Conservation (phyloP, 2,797 vertebrate species). For the Zalophus californianus region DNA sequence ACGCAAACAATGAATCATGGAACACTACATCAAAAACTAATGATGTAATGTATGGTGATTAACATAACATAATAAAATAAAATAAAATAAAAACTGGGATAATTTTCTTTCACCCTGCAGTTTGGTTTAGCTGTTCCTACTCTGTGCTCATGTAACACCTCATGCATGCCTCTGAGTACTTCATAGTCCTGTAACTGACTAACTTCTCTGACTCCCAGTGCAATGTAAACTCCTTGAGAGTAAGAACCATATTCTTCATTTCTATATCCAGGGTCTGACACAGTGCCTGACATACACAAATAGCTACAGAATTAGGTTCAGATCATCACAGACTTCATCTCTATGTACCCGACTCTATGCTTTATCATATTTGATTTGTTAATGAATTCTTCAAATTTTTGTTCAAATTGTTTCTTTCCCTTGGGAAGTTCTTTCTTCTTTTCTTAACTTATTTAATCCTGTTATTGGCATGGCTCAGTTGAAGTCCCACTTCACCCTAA, state of each 20-base stretch:
- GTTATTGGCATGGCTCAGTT: neutral
- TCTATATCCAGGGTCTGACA: neutral
- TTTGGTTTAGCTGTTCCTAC: neutral
- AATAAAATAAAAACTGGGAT: neutral
- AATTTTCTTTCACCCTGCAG: neutral
- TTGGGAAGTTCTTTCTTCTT: neutral
- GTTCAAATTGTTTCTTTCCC: neutral
- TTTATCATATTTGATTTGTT: neutral
- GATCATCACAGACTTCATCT: neutral
- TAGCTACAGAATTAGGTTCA: neutral
- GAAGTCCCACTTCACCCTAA: neutral
- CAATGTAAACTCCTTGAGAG: neutral
- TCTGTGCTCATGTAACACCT: neutral
- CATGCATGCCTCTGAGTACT: neutral
- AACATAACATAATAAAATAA: too few species aligned
- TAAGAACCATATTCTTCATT: neutral
- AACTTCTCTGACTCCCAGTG: neutral
- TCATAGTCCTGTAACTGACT: neutral
- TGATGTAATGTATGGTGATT: too few species aligned
- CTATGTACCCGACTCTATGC: neutral
- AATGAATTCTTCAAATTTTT: neutral
- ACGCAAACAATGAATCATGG: too few species aligned
- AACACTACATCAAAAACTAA: too few species aligned
- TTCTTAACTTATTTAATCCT: neutral
- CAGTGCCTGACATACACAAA: neutral